Percentiles rank a stretch among this genome's conserved stretches.
Evolutionary conservation across 2,797 vertebrate genomes (phyloP).

Genomic region (Eulemur albifrons): DNA sequence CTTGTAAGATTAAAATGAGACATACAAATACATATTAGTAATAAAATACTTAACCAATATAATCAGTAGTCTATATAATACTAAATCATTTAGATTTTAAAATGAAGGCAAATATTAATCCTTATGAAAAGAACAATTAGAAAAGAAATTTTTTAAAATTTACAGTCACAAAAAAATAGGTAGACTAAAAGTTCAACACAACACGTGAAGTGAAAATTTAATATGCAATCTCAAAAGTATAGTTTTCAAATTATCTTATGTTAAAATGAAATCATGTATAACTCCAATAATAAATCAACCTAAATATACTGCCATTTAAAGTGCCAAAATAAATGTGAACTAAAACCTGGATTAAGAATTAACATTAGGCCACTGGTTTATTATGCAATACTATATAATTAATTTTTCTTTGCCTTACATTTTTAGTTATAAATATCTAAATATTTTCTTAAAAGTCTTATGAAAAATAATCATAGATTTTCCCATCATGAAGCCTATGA

Average conservation of each 20-base stretch:
- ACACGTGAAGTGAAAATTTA: background rate
- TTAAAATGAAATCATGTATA: slow-evolving; percentile 31
- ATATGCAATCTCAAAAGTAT: background rate
- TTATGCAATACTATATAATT: background rate
- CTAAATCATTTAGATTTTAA: background rate
- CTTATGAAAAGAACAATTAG: background rate
- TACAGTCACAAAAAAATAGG: background rate
- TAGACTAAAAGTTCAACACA: background rate
- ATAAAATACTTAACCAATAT: background rate
- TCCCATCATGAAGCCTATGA: background rate
- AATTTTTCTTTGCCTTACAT: background rate
- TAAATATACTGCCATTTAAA: background rate
- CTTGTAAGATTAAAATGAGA: background rate
- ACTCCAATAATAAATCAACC: slow-evolving; percentile 14
- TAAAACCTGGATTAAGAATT: background rate
- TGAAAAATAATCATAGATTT: background rate
- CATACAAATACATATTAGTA: background rate
- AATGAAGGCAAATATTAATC: background rate
- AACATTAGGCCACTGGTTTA: background rate
- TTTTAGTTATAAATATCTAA: slow-evolving; percentile 31
- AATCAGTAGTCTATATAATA: background rate
- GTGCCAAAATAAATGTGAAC: background rate
- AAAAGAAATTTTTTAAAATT: background rate
- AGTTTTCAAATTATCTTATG: background rate
- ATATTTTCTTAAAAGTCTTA: slow-evolving; percentile 27